Evolutionary conservation across 2,113 vertebrate genomes (phyloP).

Genomic region (Salminus brasiliensis): DNA sequence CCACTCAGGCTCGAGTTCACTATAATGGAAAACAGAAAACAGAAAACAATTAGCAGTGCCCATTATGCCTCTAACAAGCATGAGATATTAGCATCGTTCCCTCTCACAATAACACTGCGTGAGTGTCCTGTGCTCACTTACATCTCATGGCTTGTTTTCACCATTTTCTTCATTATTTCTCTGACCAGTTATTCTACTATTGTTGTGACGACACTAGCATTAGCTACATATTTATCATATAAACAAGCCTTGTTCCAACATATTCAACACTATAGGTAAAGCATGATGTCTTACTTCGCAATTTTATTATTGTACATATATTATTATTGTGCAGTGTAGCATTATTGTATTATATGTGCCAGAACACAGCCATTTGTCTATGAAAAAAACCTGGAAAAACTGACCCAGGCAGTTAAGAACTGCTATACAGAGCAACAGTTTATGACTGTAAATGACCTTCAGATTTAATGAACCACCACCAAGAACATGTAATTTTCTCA

Average conservation of each 20-base stretch:
- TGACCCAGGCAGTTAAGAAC: neutral
- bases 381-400: neutral
- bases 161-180: too few relatives aligned
- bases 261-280: too few relatives aligned
- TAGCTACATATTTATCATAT: too few relatives aligned
- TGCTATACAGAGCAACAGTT: slow-evolving; percentile 23
- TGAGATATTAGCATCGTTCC: neutral
- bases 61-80: too few relatives aligned
- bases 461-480: neutral
- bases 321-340: neutral
- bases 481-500: slow-evolving; percentile 8
- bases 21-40: slow-evolving; percentile 59
- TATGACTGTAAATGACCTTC: slow-evolving; percentile 17
- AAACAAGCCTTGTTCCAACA: too few relatives aligned
- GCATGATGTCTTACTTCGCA: too few relatives aligned
- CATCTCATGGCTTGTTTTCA: too few relatives aligned
- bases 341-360: neutral
- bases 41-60: neutral
- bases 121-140: too few relatives aligned
- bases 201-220: too few relatives aligned
- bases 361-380: neutral
- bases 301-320: too few relatives aligned
- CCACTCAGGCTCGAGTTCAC: slow-evolving; percentile 95
- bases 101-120: too few relatives aligned
- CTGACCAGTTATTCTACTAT: too few relatives aligned